Evolutionary conservation across 2,797 vertebrate species (phyloP).

Genomic region (Sciurus carolinensis): DNA sequence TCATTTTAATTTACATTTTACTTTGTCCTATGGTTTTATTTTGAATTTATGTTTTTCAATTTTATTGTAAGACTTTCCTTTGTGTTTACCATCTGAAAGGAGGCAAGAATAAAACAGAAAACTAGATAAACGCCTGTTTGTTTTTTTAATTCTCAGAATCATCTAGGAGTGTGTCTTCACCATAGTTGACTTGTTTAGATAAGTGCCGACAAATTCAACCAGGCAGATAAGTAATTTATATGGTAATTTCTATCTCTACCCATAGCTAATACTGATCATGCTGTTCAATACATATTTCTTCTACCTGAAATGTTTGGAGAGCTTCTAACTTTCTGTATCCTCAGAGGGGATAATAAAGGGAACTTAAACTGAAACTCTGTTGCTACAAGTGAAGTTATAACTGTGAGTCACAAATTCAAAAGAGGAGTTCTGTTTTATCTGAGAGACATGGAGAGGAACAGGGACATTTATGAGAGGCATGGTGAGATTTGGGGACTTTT

Average conservation of each 20-base stretch:
- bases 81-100: slow-evolving; percentile 48
- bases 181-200: slow-evolving; percentile 3
- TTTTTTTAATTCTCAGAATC: slow-evolving; percentile 27
- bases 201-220: slow-evolving; percentile 53
- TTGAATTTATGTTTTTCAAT: slow-evolving; percentile 59
- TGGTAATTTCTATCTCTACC: slow-evolving; percentile 52
- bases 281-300: slow-evolving; percentile 54
- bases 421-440: slow-evolving; percentile 46
- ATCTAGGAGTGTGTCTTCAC: not conserved
- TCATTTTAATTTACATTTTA: slow-evolving; percentile 41
- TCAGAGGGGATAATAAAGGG: slow-evolving; percentile 61
- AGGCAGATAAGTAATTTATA: slow-evolving; percentile 45
- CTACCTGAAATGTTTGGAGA: slow-evolving; percentile 50
- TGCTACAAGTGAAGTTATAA: slow-evolving; percentile 58
- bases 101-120: slow-evolving; percentile 7
- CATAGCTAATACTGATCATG: slow-evolving; percentile 14
- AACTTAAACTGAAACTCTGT: slow-evolving; percentile 73
- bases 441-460: slow-evolving; percentile 7
- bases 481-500: slow-evolving; percentile 71
- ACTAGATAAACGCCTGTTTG: not conserved
- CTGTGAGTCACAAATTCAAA: slow-evolving; percentile 72
- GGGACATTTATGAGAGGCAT: not conserved
- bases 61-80: slow-evolving; percentile 35
- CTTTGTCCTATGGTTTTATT: slow-evolving; percentile 50
- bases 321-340: slow-evolving; percentile 61